Evolutionary conservation across 2,888 invertebrate species (phyloP), one percentile per base, ranked within the genome.

Genomic region (Anaspis maculata): DNA sequence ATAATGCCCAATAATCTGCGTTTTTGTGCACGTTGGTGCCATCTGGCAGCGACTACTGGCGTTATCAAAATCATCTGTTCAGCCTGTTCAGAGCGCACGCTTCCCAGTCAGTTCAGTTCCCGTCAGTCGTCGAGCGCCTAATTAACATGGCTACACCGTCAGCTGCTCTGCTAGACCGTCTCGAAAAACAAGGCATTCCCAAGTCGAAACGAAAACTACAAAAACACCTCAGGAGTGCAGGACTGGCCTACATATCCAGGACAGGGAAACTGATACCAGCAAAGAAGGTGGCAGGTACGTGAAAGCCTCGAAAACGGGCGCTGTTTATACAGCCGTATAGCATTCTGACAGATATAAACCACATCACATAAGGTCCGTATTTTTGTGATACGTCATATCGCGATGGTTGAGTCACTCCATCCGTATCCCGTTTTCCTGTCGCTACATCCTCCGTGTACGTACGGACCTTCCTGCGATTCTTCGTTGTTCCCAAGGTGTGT

Each of bases 261-360:
- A 67, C 68, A 27, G 69, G 69, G 37, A 68, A 67, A 56, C 54
- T 68, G 39, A 64, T 69, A 46, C 67, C 68, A 30, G 69, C 69
- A 15, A 69, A 69, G 55, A 62, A 57, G 56, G 67, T 69, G 36
- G 64, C 67, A 65, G 68, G 67, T 67, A 56, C 48, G 64, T 57
- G 41, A 42, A 36, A 45, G 32, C 27, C 26, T 12, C 23, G 37
- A 43, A n/a, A n/a, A n/a, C n/a, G 5, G 5, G 19, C 19, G 9
- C 19, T 19, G 19, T 19, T 19, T 19, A 19, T n/a, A n/a, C n/a
- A n/a, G n/a, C n/a, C n/a, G n/a, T n/a, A n/a, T n/a, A n/a, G n/a
- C 59, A 57, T 59, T 54, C 48, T 48, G 46, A 52, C 51, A 52
- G 50, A 45, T 54, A 42, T 33, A 30, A 46, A 44, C 48, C 45